phyloP scores from a whole-genome alignment of 1,140 invertebrate genomes.

The Gryon sp. region DNA sequence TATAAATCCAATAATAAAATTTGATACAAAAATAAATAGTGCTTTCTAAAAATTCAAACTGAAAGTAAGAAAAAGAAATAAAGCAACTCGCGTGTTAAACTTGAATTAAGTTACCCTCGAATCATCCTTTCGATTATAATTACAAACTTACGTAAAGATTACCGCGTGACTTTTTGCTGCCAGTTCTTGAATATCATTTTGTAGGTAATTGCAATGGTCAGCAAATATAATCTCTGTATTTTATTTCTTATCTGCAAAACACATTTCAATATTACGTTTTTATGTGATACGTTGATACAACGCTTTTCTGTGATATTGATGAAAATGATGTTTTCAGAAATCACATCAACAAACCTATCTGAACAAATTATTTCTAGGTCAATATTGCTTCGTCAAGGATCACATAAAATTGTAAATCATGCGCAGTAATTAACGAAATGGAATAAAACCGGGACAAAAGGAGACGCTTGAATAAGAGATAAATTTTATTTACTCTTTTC shows the following conservation, averaged over 20 bases:
- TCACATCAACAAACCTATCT: no score
- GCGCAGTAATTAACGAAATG: conserved; percentile 12
- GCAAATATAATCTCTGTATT: conserved; percentile 27
- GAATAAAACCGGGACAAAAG: background rate
- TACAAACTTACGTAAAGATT: conserved; percentile 57
- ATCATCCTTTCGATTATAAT: conserved; percentile 61
- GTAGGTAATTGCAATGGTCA: conserved; percentile 45
- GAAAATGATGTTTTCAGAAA: no score
- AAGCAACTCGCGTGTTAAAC: conserved; percentile 59
- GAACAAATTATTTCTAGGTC: no score
- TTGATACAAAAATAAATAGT: conserved; percentile 52
- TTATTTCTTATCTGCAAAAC: conserved; percentile 8
- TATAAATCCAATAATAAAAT: no score
- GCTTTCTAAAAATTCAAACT: conserved; percentile 54
- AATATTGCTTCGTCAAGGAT: no score
- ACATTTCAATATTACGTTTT: conserved; percentile 28
- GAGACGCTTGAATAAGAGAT: background rate
- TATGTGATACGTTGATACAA: no score
- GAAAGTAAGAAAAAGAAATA: conserved; percentile 20
- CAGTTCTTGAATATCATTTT: conserved; percentile 60
- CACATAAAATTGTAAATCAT: no score
- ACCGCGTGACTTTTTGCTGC: conserved; percentile 52
- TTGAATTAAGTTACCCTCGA: conserved; percentile 63
- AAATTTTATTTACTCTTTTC: conserved; percentile 16
- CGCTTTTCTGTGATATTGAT: no score